phyloP scores from a whole-genome alignment of 2,888 invertebrate species.

The Monochamus alternatus region DNA sequence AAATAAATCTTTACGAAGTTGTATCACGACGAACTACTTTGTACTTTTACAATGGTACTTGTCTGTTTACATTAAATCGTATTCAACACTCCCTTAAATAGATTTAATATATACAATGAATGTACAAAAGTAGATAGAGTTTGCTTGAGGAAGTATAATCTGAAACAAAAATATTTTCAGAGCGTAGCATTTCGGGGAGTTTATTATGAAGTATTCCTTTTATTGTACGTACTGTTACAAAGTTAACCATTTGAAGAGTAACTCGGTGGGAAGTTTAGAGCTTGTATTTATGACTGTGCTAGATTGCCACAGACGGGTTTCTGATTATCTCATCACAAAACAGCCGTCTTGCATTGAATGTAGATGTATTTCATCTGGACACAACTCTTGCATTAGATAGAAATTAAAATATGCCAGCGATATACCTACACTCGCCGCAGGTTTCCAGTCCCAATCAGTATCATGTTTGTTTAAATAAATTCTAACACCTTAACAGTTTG shows the following conservation, averaged over 20 bases:
- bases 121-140: neutral
- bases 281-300: neutral
- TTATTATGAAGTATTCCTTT: neutral
- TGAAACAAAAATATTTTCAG: conserved; percentile 8
- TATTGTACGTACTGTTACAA: neutral
- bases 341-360: too few species aligned
- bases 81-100: neutral
- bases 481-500: too few species aligned
- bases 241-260: neutral
- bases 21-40: neutral
- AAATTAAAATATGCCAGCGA: too few species aligned
- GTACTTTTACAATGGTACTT: neutral
- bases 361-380: too few species aligned
- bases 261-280: neutral
- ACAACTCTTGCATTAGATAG: too few species aligned
- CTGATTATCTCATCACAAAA: too few species aligned
- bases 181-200: neutral
- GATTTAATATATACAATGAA: conserved; percentile 4
- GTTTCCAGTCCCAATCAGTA: too few species aligned
- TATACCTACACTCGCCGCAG: too few species aligned
- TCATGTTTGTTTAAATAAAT: too few species aligned
- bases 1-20: neutral
- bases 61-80: conserved; percentile 1
- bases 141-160: neutral
- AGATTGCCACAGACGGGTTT: neutral